These are phyloP conservation scores for Arctocebus calabarensis DNA, from an alignment of 2,797 vertebrate species.

Conservation along the genomic window DNA sequence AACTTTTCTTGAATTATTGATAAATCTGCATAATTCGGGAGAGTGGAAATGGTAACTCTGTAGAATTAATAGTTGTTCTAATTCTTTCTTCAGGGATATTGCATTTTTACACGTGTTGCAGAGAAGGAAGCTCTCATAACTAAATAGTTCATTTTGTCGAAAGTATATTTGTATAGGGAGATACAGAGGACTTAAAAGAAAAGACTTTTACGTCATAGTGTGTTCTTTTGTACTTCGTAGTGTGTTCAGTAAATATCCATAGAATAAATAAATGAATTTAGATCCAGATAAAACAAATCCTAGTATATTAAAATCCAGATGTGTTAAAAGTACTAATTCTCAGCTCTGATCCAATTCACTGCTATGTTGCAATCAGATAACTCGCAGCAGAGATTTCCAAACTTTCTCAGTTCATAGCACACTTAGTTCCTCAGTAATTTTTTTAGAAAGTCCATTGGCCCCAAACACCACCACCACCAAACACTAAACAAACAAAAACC, in stretches of 20 bases:
- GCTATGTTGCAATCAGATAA: not conserved
- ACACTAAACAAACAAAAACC: not conserved
- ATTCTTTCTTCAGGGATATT: conserved; percentile 56
- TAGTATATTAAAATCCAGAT: not conserved
- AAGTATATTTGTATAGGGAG: not conserved
- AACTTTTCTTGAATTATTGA: conserved; percentile 75
- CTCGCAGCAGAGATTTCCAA: not conserved
- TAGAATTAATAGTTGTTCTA: conserved; percentile 59
- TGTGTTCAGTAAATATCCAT: not conserved
- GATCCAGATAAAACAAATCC: not conserved
- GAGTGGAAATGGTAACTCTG: conserved; percentile 53
- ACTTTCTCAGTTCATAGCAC: not conserved
- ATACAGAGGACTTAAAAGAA: not conserved
- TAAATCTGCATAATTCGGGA: conserved; percentile 59
- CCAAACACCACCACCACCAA: not conserved
- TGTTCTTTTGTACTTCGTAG: not conserved
- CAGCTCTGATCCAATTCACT: not conserved
- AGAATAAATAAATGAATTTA: conserved; percentile 10
- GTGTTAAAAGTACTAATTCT: not conserved
- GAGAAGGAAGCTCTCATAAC: conserved; percentile 43
- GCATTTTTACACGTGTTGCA: conserved; percentile 29
- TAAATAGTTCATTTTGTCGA: conserved; percentile 3
- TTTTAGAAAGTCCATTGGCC: not conserved
- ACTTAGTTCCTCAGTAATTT: not conserved
- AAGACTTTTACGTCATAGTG: not conserved